A percentile compares a stretch with the other conserved stretches of the same genome.
phyloP scores from a whole-genome alignment of 2,888 invertebrate genomes.

The Nephrocerus scutellatus region DNA sequence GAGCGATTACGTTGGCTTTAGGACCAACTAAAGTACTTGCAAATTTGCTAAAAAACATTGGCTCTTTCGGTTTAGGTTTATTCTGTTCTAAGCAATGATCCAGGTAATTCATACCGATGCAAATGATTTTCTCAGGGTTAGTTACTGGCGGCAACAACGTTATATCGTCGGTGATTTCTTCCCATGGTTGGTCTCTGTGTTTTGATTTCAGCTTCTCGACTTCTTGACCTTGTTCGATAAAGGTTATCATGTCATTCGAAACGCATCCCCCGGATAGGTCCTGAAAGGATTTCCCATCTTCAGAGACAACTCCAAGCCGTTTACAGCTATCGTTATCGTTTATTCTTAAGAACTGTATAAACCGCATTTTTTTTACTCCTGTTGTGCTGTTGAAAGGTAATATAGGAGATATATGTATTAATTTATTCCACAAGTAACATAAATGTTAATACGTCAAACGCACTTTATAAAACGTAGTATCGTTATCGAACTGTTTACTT shows the following conservation, averaged over 20 bases:
- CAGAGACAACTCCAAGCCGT: constrained; percentile 59
- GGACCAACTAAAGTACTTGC: constrained; percentile 71
- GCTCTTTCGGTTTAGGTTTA: constrained; percentile 62
- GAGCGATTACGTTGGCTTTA: constrained; percentile 58
- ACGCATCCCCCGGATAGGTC: constrained; percentile 49
- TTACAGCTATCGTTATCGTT: constrained; percentile 55
- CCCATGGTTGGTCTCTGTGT: constrained; percentile 20
- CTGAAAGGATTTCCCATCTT: constrained; percentile 60
- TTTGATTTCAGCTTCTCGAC: constrained; percentile 31
- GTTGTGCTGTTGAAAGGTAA: too few relatives aligned
- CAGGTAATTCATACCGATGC: constrained; percentile 77
- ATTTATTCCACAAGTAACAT: too few relatives aligned
- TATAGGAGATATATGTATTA: too few relatives aligned
- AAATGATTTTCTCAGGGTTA: constrained; percentile 75
- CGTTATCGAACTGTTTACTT: too few relatives aligned
- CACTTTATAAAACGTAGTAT: too few relatives aligned
- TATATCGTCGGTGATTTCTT: constrained; percentile 28
- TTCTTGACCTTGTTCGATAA: constrained; percentile 47
- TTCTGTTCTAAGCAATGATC: constrained; percentile 84
- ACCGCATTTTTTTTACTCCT: constrained; percentile 53
- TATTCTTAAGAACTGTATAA: constrained; percentile 61
- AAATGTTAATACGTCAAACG: too few relatives aligned
- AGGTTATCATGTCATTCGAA: constrained; percentile 47
- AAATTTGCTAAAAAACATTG: constrained; percentile 84
- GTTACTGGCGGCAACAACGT: constrained; percentile 61